Evolutionary conservation across 2,888 invertebrate genomes (phyloP), one percentile per base, ranked within the genome.

Genomic region (Chymomyza fuscimana): DNA sequence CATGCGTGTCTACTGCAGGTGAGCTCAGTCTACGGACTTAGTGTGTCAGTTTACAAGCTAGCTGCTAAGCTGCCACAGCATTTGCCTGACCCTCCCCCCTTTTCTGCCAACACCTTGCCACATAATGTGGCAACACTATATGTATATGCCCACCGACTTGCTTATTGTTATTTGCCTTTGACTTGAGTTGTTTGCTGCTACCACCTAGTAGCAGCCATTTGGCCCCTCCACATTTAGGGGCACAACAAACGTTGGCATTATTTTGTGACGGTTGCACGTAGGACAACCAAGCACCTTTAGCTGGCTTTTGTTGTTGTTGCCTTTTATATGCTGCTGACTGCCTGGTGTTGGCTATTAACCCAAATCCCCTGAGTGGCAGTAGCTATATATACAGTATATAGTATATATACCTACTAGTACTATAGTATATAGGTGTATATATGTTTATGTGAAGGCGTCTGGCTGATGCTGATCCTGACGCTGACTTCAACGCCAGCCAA

Each of bases 341-440:
- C 70, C 71, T 67, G 36, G 46, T 71, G 70, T 46, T 78, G 86
- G 89, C 89, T 89, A 84, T 89, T 89, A 89, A 90, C 89, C 90
- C 82, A 89, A 89, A 89, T 89, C 87, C 80, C 88, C 70, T 68
- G 79, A 88, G 89, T 82, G 86, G 73, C 83, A 77, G 82, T 84
- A 81, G 71, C 40, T 63, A 76, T 70, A 36, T 70, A 75, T 25
- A 15, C 15, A 15, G 32, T 19, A 54, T 19, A 22, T 19, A 54
- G 16, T 16, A 54, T 22, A n/a, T 22, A 51, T 51, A 15, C n/a
- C n/a, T n/a, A n/a, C 56, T 19, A 10, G 10, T 19, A 5, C 19
- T 4, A 19, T 19, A 56, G 56, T 56, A 19, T 19, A 15, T 16
- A 16, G 51, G 51, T 16, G n/a, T 51, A 6, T 16, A 15, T 54